These are phyloP conservation scores for Plutella xylostella DNA, from an alignment of 2,888 invertebrate genomes.

Conservation along the genomic window DNA sequence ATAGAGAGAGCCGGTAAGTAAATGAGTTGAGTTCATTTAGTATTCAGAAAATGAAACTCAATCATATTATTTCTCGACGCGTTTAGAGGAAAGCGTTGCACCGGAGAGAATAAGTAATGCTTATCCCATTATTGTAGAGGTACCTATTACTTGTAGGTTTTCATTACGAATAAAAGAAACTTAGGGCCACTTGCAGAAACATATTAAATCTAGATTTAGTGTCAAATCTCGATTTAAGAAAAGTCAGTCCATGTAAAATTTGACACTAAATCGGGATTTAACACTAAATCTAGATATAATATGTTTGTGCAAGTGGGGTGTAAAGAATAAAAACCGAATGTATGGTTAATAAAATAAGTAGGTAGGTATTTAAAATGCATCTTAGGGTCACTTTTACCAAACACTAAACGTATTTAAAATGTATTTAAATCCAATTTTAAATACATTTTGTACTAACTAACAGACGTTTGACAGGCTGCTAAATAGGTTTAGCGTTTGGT, in stretches of 20 bases:
- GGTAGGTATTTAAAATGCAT: no score
- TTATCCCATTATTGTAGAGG: neutral
- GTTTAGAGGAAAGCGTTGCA: slow-evolving; percentile 33
- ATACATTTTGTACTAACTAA: no score
- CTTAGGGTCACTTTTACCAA: no score
- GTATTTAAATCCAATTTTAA: no score
- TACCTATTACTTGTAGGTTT: neutral
- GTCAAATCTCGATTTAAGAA: neutral
- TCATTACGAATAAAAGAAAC: no score
- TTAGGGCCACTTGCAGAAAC: neutral
- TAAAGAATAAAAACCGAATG: no score
- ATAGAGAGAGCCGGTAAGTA: slow-evolving; percentile 21
- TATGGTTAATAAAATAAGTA: no score
- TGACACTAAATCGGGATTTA: neutral
- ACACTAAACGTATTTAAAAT: no score
- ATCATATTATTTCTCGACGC: slow-evolving; percentile 44
- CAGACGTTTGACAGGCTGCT: no score
- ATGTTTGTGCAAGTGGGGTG: no score
- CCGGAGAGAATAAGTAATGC: slow-evolving; percentile 17
- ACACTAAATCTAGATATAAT: no score
- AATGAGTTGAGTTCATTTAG: slow-evolving; percentile 50
- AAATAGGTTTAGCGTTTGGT: no score
- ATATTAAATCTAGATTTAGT: neutral
- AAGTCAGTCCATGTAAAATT: neutral
- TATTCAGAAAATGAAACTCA: slow-evolving; percentile 57